These are phyloP conservation scores for Drosophila nebulosa DNA, from an alignment of 1,140 invertebrate species.

Conservation along the genomic window DNA sequence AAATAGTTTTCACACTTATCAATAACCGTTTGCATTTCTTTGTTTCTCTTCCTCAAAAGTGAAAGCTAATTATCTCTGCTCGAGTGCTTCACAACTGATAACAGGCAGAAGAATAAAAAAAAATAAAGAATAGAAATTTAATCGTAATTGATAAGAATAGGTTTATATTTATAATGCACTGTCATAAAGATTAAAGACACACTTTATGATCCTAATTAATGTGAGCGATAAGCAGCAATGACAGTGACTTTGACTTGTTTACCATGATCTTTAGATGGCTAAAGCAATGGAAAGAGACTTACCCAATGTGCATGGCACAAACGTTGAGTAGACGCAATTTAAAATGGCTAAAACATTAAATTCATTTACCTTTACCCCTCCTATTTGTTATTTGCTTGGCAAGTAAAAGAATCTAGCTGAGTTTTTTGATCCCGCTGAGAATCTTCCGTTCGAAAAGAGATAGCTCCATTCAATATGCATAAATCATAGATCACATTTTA, in stretches of 20 bases:
- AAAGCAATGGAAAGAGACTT: background rate
- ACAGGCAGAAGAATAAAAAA: background rate
- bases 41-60: background rate
- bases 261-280: constrained; percentile 6
- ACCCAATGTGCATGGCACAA: background rate
- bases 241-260: background rate
- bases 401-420: too few species aligned
- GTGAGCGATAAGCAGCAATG: background rate
- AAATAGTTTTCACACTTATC: constrained; percentile 14
- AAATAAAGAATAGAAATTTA: background rate
- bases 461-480: too few species aligned
- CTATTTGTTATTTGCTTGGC: too few species aligned
- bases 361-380: too few species aligned
- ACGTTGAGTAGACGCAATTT: background rate
- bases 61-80: constrained; percentile 5
- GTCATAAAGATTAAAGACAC: constrained; percentile 14
- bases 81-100: constrained; percentile 16
- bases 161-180: constrained; percentile 25
- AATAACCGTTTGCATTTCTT: background rate
- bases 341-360: too few species aligned
- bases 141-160: constrained; percentile 28
- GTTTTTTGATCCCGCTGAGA: too few species aligned
- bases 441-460: too few species aligned
- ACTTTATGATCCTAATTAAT: constrained; percentile 21
- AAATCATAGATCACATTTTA: background rate